Percentiles rank a stretch among this genome's conserved stretches.
Evolutionary conservation across 2,888 invertebrate genomes (phyloP).

Genomic region (Nomada ferruginata): DNA sequence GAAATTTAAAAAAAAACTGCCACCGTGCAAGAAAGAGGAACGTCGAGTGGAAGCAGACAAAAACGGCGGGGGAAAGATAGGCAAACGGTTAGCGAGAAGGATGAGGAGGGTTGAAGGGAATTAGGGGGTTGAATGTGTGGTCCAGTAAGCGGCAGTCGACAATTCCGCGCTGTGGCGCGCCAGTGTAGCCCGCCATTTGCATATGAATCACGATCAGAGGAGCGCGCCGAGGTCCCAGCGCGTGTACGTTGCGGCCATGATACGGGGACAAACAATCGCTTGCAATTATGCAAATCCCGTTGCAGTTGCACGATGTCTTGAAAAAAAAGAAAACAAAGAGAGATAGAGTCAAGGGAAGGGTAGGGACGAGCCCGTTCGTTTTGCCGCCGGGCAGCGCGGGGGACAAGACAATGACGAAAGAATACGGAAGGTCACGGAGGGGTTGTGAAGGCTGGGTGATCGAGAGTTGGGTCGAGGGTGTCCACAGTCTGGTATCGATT

Average conservation of each 20-base stretch:
- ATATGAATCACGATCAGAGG: constrained; percentile 82
- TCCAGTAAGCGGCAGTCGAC: constrained; percentile 75
- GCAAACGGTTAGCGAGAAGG: constrained; percentile 1
- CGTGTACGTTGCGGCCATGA: constrained; percentile 76
- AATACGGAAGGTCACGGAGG: constrained; percentile 34
- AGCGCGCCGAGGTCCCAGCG: constrained; percentile 71
- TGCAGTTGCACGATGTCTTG: constrained; percentile 76
- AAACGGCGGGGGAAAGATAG: constrained; percentile 13
- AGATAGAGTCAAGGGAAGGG: constrained; percentile 11
- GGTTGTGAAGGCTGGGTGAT: constrained; percentile 35
- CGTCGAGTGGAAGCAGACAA: background rate
- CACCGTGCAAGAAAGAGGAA: background rate
- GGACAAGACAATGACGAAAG: constrained; percentile 40
- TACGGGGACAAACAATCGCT: constrained; percentile 81
- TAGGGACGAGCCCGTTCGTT: constrained; percentile 41
- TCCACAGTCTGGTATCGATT: constrained; percentile 45
- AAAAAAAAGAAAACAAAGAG: constrained; percentile 61
- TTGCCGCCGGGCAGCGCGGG: background rate
- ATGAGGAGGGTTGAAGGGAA: constrained; percentile 56
- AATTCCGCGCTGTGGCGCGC: constrained; percentile 73
- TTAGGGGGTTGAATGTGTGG: constrained; percentile 66
- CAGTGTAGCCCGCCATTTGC: constrained; percentile 78
- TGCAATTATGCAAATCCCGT: constrained; percentile 81
- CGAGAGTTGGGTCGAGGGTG: constrained; percentile 24
- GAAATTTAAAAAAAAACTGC: background rate